These are phyloP conservation scores for Eulithis testata DNA, from an alignment of 2,888 invertebrate species.

Conservation along the genomic window DNA sequence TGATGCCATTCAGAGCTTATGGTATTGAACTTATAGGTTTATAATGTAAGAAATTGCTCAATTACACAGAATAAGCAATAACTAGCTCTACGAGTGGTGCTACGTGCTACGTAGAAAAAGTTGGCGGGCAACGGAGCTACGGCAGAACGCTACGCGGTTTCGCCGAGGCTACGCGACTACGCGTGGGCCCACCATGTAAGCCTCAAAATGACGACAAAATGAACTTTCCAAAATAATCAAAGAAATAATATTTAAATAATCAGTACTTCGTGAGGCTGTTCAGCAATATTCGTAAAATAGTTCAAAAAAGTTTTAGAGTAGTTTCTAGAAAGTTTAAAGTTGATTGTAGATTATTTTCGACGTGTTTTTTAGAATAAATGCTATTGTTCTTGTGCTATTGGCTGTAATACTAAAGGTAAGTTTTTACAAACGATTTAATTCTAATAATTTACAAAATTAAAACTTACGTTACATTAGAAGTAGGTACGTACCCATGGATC, in stretches of 20 bases:
- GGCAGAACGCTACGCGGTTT: constrained; percentile 69
- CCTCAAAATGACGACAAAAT: constrained; percentile 47
- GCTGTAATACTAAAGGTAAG: constrained; percentile 58
- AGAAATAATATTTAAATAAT: constrained; percentile 28
- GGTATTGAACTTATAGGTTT: no score
- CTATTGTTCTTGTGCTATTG: constrained; percentile 51
- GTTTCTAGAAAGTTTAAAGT: constrained; percentile 49
- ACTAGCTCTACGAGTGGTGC: constrained; percentile 7
- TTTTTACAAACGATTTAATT: constrained; percentile 25
- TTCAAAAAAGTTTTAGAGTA: constrained; percentile 52
- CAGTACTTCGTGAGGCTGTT: constrained; percentile 48
- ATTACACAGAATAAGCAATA: constrained; percentile 15
- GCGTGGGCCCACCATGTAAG: constrained; percentile 49
- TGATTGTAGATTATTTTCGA: constrained; percentile 44
- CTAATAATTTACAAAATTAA: not conserved
- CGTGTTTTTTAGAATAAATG: constrained; percentile 40
- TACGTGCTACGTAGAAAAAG: constrained; percentile 46
- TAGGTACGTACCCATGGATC: no score
- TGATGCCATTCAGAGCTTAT: no score
- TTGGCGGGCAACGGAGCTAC: constrained; percentile 55
- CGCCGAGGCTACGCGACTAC: constrained; percentile 42
- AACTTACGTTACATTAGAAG: no score
- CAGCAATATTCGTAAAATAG: constrained; percentile 48
- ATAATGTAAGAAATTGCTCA: not conserved
- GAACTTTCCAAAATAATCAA: constrained; percentile 43